Evolutionary conservation across 2,797 vertebrate genomes (phyloP), one percentile per base, ranked within the genome.

Genomic region (Phataginus tricuspis): DNA sequence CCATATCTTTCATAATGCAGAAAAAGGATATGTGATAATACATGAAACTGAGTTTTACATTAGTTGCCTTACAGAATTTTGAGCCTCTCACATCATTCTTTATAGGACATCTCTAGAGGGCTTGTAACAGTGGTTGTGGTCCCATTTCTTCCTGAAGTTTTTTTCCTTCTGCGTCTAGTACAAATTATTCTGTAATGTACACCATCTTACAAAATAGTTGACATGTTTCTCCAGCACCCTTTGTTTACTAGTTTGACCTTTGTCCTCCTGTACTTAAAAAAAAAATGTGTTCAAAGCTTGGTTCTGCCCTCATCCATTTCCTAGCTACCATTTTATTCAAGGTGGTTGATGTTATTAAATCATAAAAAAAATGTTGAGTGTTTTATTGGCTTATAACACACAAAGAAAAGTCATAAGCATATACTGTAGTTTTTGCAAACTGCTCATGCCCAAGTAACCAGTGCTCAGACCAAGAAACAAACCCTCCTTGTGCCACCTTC

Each of bases 301-400:
- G 13, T 31, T 90, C 66, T 72, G 14, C 69, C 31, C 45, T 95
- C n/a, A 69, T 82, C n/a, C 18, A 80, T 69, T 37, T 90, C 55
- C 55, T 90, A 42, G n/a, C 31, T 94, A 29, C 34, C 34, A 55
- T 90, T 96, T 78, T 88, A 55, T 72, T 85, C 51, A 88, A 51
- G 34, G 59, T 59, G 11, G 15, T 77, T 53, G 66, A 90, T 15
- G 25, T 93, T 39, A 59, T 93, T 92, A 94, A 87, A 29, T 64
- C 78, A 82, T 79, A 84, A 86, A 53, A 53, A 2, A 29, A 7
- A 9, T 18, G 42, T 68, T 53, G 21, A 72, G 39, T 88, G 25
- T 88, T 69, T 91, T 79, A 59, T 79, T 85, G 72, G 9, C 34
- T 72, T 77, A 12, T 77, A 88, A 64, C 31, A 83, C 69, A 51